Base-by-base conservation (phyloP, 2,888 invertebrate genomes). In the Standfussiana lucernea region DNA sequence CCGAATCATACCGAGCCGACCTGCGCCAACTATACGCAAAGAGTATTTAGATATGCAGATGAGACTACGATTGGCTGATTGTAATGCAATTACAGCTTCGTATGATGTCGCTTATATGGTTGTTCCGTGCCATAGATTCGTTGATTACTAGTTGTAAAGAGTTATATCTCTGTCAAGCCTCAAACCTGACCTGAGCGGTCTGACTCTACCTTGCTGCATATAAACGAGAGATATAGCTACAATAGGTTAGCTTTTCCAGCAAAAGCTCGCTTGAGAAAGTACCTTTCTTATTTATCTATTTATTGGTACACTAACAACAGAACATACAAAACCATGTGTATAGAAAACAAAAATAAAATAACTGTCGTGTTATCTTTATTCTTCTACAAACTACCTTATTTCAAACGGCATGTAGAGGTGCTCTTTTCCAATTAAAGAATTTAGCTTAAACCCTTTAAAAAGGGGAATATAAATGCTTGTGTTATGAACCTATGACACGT, bases 1-100 rank as follows among this genome's bases (percentile, higher is more conserved):
- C 91, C 93, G 94, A 94, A 93, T 94, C 94, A 93, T 93, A 93
- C 90, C 92, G 81, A 87, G 75, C 90, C 90, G 89, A 89, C 91
- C 92, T 91, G 91, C 88, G 89, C 89, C 86, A 89, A 91, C 92
- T 92, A 91, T 86, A 82, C 79, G 65, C 85, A 82, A 79, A 85
- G 85, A 84, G 13, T 76, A 85, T 71, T 70, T n/a, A 50, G 37
- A 42, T 72, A 47, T 35, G 77, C 71, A 84, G 84, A 85, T 47
- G 66, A 28, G 84, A 72, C 66, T 32, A 1, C 13, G 15, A 75
- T 40, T 15, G 28, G 28, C 2, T 50, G 35, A 53, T 56, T 59
- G 21, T 47, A 40, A n/a, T 47, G 59, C 11, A 40, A n/a, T 40
- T 64, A 64, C 15, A 64, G n/a, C 40, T n/a, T n/a, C 40, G 40